Evolutionary conservation across 2,113 vertebrate genomes (phyloP), one percentile per base, ranked within the genome.

Genomic region (Andinoacara biseriatus): DNA sequence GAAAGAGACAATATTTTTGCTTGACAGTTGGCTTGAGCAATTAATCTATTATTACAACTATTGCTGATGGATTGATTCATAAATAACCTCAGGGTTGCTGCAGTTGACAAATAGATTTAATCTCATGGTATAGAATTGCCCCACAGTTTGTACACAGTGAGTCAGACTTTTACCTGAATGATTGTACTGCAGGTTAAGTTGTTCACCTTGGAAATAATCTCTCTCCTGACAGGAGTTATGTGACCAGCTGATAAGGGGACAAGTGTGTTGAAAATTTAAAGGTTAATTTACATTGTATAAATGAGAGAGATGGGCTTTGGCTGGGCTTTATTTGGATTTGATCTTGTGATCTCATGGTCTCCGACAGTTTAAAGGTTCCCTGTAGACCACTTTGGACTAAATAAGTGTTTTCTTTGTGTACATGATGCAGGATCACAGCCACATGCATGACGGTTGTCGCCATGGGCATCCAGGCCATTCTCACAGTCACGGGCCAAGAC

Each of bases 381-480:
- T 2, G 5, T 58, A 10, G 20, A 72, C 20, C 11, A 9, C 15
- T 69, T 56, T 49, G 20, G 11, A 79, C 54, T 6, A 17, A 62
- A 40, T n/a, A 9, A 8, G 18, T 83, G 60, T 81, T 67, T 26
- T 49, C 0, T 0, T 40, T 40, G 3, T 62, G 38, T 62, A 1
- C 65, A 17, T 82, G 83, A 85, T 57, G 40, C 92, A 92, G 86
- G 74, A 67, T 82, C 94, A 94, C 58, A 74, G 91, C 57, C 92
- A 95, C 77, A 90, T 69, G 91, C 90, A 46, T 89, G 91, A 93
- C 52, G 8, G 61, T 79, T 94, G 93, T 75, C 95, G 95, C 29
- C 96, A 95, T 26, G 93, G 91, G 26, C 94, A 94, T 7, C 59
- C 43, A 1, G 95, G 95, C 10, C 94, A 94, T 33, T 93, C 90